Percentiles rank a stretch among this genome's conserved stretches.
phyloP scores from a whole-genome alignment of 2,113 vertebrate species.

The Pleuronectes platessa region DNA sequence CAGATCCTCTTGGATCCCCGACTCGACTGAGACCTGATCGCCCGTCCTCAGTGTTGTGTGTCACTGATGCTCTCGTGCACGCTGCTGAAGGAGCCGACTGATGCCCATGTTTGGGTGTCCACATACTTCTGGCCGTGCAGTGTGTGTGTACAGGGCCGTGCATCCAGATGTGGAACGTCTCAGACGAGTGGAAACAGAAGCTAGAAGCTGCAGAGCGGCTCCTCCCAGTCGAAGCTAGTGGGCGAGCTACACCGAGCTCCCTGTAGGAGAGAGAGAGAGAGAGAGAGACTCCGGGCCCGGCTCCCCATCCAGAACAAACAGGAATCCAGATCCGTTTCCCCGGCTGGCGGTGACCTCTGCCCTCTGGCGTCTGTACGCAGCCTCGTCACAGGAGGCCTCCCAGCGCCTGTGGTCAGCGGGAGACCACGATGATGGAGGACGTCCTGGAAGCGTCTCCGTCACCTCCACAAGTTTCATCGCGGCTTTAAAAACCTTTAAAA shows the following conservation, averaged over 20 bases:
- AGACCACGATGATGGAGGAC: conserved; percentile 30
- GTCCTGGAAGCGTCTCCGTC: conserved; percentile 11
- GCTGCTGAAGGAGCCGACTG: background rate
- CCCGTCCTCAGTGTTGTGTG: background rate
- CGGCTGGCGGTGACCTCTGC: conserved; percentile 44
- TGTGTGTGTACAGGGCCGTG: no score
- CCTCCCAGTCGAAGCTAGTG: conserved; percentile 7
- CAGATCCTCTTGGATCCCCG: no score
- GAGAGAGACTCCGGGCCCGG: conserved; percentile 18
- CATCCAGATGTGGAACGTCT: no score
- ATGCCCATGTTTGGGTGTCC: background rate
- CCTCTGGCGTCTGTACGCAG: conserved; percentile 47
- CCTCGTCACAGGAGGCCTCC: conserved; percentile 48
- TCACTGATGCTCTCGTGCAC: background rate
- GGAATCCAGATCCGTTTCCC: conserved; percentile 57
- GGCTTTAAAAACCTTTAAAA: background rate
- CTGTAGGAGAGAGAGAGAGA: conserved; percentile 9
- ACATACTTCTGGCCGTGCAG: background rate
- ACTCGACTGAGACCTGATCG: no score
- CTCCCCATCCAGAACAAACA: conserved; percentile 68
- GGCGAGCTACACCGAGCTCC: conserved; percentile 20
- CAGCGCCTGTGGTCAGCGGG: conserved; percentile 56
- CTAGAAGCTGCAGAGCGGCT: no score
- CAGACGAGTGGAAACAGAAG: no score
- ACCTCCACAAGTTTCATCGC: no score